These are phyloP conservation scores for Porites divaricata DNA, from an alignment of 92 coral and sea anemone genomes.

Conservation along the genomic window DNA sequence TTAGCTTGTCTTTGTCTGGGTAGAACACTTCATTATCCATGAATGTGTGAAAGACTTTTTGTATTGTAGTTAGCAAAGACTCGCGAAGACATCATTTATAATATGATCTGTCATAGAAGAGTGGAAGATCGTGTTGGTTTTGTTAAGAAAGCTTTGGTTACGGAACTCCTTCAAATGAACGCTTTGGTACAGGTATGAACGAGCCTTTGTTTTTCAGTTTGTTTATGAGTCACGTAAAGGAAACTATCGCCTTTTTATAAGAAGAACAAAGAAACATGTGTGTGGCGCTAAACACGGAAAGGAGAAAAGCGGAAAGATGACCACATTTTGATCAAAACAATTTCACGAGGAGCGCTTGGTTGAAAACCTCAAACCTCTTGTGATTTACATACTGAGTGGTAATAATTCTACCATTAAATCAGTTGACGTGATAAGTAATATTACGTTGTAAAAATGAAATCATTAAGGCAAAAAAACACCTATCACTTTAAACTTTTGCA, in stretches of 20 bases:
- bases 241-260: not conserved
- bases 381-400: not conserved
- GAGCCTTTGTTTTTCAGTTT: constrained; percentile 20
- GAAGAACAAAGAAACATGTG: constrained; percentile 38
- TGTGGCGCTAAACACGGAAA: not conserved
- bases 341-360: not conserved
- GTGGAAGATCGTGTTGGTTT: constrained; percentile 13
- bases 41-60: not conserved
- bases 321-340: not conserved
- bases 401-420: not conserved
- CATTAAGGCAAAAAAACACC: too few relatives aligned
- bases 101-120: constrained; percentile 6
- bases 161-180: not conserved
- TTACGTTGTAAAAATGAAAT: too few relatives aligned
- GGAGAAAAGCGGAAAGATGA: not conserved
- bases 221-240: not conserved
- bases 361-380: not conserved
- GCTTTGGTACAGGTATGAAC: constrained; percentile 22
- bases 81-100: constrained; percentile 1
- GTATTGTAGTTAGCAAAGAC: not conserved
- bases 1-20: not conserved
- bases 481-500: too few relatives aligned
- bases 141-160: not conserved
- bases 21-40: not conserved
- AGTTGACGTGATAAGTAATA: not conserved